Evolutionary conservation across 2,888 invertebrate genomes (phyloP).

Genomic region (Sesamia inferens): DNA sequence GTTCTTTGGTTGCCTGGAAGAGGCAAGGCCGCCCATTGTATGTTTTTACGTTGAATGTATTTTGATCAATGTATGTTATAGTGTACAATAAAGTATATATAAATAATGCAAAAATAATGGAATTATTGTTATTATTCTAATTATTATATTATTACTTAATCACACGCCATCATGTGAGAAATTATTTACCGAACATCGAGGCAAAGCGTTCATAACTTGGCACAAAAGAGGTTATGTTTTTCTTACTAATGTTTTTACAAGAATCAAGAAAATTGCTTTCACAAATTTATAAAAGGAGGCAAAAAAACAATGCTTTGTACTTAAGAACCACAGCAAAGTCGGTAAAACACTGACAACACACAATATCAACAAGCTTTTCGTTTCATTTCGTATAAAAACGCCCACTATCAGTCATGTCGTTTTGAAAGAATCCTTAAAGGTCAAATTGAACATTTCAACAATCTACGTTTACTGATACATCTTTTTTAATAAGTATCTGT

Average conservation of each 20-base stretch:
- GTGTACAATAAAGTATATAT: too few species aligned
- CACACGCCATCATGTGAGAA: too few species aligned
- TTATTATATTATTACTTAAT: too few species aligned
- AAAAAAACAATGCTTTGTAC: slow-evolving; percentile 26
- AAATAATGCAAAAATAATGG: too few species aligned
- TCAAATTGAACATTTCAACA: slow-evolving; percentile 9
- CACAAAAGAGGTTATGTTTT: slow-evolving; percentile 4
- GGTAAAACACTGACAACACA: slow-evolving; percentile 18
- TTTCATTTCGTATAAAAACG: slow-evolving; percentile 20
- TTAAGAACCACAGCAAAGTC: slow-evolving; percentile 17
- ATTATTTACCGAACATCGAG: background rate
- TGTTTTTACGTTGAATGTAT: too few species aligned
- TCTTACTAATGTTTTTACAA: background rate
- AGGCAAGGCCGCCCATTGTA: too few species aligned
- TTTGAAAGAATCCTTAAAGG: slow-evolving; percentile 11
- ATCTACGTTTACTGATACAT: background rate
- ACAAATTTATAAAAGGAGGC: slow-evolving; percentile 22
- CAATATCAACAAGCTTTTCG: slow-evolving; percentile 20
- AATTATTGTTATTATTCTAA: too few species aligned
- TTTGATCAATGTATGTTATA: too few species aligned
- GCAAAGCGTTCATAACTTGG: slow-evolving; percentile 18
- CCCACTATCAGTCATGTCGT: background rate
- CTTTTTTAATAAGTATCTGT: background rate
- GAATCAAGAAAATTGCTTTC: slow-evolving; percentile 15
- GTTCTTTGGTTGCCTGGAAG: too few species aligned